phyloP scores from a whole-genome alignment of 1,140 invertebrate genomes.

The Philotrypesis tridentata region DNA sequence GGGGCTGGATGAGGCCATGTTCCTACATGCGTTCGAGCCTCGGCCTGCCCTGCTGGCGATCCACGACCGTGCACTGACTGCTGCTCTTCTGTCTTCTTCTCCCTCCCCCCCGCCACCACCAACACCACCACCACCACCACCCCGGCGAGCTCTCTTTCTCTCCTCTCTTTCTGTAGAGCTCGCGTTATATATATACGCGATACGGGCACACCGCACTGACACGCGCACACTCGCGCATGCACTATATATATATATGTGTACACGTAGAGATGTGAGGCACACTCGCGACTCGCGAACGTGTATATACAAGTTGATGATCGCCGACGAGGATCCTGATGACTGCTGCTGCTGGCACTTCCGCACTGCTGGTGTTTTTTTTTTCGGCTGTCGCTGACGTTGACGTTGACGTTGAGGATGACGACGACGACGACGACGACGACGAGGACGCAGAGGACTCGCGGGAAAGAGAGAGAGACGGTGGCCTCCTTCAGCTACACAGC shows the following conservation, averaged over 20 bases:
- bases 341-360: too few species aligned
- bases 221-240: background rate
- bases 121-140: too few species aligned
- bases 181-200: too few species aligned
- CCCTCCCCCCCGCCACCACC: too few species aligned
- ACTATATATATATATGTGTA: too few species aligned
- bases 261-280: too few species aligned
- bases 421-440: too few species aligned
- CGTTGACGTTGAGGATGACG: background rate
- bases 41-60: conserved; percentile 70
- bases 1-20: conserved; percentile 73
- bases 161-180: too few species aligned
- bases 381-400: background rate
- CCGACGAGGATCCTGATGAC: background rate
- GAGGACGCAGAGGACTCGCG: too few species aligned
- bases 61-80: conserved; percentile 58
- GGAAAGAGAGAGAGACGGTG: background rate
- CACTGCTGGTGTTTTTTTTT: too few species aligned
- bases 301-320: too few species aligned
- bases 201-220: background rate
- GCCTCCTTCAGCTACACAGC: background rate
- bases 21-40: conserved; percentile 74
- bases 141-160: too few species aligned
- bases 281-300: background rate
- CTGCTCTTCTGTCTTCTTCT: conserved; percentile 24